phyloP scores from a whole-genome alignment of 2,113 vertebrate species.

The Neotoma lepida region DNA sequence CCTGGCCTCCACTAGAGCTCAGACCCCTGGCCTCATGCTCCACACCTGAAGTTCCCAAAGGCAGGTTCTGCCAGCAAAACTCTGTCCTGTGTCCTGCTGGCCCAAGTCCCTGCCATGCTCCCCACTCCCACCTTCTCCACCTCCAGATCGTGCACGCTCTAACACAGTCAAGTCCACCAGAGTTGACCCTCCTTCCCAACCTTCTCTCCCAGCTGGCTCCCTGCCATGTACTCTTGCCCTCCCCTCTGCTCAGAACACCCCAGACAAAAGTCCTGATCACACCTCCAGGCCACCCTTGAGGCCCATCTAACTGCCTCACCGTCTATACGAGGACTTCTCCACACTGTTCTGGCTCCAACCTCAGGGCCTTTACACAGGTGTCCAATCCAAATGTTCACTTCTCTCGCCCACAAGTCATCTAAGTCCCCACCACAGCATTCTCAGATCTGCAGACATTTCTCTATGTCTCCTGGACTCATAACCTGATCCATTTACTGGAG shows the following conservation, averaged over 20 bases:
- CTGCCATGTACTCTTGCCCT: not conserved
- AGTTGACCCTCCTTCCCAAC: not conserved
- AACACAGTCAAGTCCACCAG: not conserved
- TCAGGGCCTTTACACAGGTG: not conserved
- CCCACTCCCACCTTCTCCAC: not conserved
- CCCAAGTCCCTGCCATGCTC: not conserved
- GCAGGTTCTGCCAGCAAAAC: not conserved
- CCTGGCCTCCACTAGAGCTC: not conserved
- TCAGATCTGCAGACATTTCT: not conserved
- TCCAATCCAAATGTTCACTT: too few species aligned
- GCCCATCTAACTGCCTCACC: not conserved
- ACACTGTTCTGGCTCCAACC: too few species aligned
- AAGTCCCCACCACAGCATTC: not conserved
- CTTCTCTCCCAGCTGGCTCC: not conserved
- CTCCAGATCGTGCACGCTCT: not conserved
- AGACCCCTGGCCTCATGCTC: not conserved
- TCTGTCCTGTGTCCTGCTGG: not conserved
- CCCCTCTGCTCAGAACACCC: not conserved
- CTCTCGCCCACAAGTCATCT: not conserved
- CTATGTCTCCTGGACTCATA: not conserved
- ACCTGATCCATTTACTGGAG: not conserved
- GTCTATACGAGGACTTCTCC: too few species aligned
- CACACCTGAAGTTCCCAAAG: not conserved
- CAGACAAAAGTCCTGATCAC: not conserved
- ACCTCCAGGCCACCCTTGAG: not conserved